These are phyloP conservation scores for Oikopleura dioica DNA, from an alignment of 23 tunicate genomes.

Conservation along the genomic window DNA sequence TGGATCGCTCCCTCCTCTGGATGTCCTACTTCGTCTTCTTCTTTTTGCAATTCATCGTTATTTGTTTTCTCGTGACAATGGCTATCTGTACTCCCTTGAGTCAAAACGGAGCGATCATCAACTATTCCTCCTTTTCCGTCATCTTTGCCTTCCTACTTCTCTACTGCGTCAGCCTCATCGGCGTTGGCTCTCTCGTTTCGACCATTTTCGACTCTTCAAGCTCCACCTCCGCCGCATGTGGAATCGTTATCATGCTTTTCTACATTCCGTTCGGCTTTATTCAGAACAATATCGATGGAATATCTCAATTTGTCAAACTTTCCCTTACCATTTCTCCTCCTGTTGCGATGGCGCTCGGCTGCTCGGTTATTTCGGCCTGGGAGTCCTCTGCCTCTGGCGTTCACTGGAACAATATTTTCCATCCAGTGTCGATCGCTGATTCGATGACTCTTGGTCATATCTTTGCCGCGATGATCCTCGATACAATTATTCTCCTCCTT, in stretches of 20 bases:
- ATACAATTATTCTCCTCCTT: too few species aligned
- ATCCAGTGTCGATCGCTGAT: not conserved
- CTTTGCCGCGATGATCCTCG: too few species aligned
- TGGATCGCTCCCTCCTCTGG: not conserved
- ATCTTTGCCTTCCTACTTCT: not conserved
- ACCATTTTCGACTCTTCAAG: not conserved
- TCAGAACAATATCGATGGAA: not conserved
- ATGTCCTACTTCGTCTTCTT: not conserved
- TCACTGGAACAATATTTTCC: not conserved
- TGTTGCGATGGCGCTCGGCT: not conserved
- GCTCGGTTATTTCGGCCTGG: slow-evolving; percentile 4
- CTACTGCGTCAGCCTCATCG: not conserved
- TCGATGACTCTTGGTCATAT: not conserved
- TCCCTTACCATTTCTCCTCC: not conserved
- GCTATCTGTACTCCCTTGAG: not conserved
- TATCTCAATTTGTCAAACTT: not conserved
- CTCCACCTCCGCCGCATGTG: not conserved
- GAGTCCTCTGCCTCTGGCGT: not conserved
- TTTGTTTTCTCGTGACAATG: not conserved
- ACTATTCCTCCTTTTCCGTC: not conserved
- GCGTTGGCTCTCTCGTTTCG: not conserved
- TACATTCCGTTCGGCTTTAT: slow-evolving; percentile 4
- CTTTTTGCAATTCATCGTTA: not conserved
- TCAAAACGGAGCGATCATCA: not conserved
- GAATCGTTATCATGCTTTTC: not conserved